Evolutionary conservation across 2,113 vertebrate genomes (phyloP).

Genomic region (Nibea albiflora): DNA sequence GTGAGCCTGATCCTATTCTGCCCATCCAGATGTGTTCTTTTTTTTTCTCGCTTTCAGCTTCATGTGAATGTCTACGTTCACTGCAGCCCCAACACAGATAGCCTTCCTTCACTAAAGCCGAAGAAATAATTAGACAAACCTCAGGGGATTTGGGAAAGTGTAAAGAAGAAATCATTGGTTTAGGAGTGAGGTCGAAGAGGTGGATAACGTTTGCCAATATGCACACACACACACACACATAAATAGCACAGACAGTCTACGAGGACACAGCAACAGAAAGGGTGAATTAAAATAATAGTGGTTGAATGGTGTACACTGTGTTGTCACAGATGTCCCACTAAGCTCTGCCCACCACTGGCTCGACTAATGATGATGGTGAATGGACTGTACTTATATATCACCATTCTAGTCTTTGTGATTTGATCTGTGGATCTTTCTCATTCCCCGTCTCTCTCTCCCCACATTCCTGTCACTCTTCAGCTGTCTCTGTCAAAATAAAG

Average conservation of each 20-base stretch:
- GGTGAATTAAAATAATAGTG: neutral
- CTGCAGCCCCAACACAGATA: constrained; percentile 43
- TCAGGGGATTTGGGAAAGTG: constrained; percentile 51
- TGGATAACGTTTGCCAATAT: constrained; percentile 20
- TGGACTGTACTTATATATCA: too few species aligned
- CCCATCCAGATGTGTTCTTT: constrained; percentile 39
- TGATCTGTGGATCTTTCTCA: too few species aligned
- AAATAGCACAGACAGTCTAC: neutral
- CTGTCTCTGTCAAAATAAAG: too few species aligned
- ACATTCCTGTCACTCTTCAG: too few species aligned
- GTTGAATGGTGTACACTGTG: too few species aligned
- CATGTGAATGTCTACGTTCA: constrained; percentile 34
- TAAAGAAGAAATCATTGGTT: constrained; percentile 30
- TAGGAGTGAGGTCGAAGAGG: constrained; percentile 17
- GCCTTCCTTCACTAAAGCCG: constrained; percentile 57
- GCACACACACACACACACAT: neutral
- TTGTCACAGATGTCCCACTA: too few species aligned
- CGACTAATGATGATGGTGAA: too few species aligned
- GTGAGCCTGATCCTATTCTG: constrained; percentile 69
- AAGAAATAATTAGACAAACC: constrained; percentile 73
- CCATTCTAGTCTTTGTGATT: too few species aligned
- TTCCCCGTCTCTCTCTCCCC: too few species aligned
- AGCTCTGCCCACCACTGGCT: too few species aligned
- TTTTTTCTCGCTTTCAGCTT: constrained; percentile 16
- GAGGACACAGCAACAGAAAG: neutral